Conservation (phyloP, 2,797 vertebrate genomes). For the Ara ararauna region DNA sequence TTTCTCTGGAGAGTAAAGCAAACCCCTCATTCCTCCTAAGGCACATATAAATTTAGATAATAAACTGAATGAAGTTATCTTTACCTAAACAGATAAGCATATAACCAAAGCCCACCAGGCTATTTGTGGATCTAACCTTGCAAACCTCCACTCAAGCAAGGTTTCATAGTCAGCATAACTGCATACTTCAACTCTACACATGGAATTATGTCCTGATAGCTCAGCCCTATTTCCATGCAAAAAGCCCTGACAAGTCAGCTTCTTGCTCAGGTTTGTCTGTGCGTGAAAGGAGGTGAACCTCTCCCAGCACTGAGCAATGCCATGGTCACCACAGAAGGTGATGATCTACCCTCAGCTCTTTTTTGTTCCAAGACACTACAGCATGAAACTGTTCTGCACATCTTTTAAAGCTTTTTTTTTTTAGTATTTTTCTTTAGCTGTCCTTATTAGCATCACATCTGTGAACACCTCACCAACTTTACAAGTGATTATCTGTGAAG, state of each 20-base stretch:
- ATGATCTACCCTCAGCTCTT: background rate
- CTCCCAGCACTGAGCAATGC: background rate
- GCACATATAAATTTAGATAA: background rate
- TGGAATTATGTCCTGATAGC: background rate
- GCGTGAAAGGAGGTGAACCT: background rate
- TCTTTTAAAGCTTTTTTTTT: background rate
- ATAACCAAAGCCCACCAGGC: background rate
- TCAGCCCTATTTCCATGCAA: background rate
- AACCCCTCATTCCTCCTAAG: background rate
- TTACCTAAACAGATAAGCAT: background rate
- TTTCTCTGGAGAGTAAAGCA: background rate
- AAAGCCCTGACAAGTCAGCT: background rate
- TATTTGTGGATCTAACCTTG: background rate
- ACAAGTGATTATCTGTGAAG: background rate
- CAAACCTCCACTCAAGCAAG: background rate
- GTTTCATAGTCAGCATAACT: background rate
- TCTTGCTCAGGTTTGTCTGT: background rate
- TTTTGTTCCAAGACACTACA: background rate
- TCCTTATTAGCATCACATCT: background rate
- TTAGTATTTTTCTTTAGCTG: background rate
- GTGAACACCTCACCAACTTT: background rate
- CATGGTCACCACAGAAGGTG: background rate
- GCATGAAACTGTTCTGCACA: background rate
- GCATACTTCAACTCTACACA: rapidly evolving
- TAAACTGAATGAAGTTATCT: background rate